Percentiles rank a stretch among this genome's conserved stretches.
phyloP scores from a whole-genome alignment of 2,797 vertebrate genomes.

The Natrix natrix region DNA sequence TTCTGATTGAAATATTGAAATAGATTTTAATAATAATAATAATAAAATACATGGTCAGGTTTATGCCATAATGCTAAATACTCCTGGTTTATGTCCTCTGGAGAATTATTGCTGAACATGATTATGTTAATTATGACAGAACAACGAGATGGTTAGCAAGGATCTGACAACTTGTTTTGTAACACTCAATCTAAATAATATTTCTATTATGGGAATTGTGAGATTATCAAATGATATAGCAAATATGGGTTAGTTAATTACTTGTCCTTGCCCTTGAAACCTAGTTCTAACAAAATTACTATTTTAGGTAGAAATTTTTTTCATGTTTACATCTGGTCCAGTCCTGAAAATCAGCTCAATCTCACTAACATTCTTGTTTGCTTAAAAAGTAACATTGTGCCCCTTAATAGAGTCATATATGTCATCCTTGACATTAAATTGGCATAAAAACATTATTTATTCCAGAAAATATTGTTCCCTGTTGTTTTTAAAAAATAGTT shows the following conservation, averaged over 20 bases:
- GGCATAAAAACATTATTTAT: neutral
- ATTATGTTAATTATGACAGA: slow-evolving; percentile 51
- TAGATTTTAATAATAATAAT: slow-evolving; percentile 42
- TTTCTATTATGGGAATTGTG: slow-evolving; percentile 50
- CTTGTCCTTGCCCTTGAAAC: slow-evolving; percentile 38
- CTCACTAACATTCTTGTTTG: neutral
- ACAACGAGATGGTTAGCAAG: slow-evolving; percentile 51
- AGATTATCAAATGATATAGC: slow-evolving; percentile 54
- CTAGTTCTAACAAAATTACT: slow-evolving; percentile 9
- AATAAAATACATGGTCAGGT: slow-evolving; percentile 51
- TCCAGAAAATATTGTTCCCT: neutral
- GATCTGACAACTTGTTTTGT: slow-evolving; percentile 60
- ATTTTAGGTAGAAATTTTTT: neutral
- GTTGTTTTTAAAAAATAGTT: too few relatives aligned
- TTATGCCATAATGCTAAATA: slow-evolving; percentile 12
- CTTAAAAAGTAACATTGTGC: neutral
- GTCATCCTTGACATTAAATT: neutral
- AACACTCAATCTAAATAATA: slow-evolving; percentile 64
- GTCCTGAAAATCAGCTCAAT: neutral
- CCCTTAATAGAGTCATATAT: neutral
- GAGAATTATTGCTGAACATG: slow-evolving; percentile 47
- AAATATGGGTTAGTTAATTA: slow-evolving; percentile 58
- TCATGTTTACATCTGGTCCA: neutral
- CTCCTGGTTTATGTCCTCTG: slow-evolving; percentile 31
- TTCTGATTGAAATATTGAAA: slow-evolving; percentile 46